phyloP scores from a whole-genome alignment of 2,797 vertebrate genomes.

The Myotis vivesi region DNA sequence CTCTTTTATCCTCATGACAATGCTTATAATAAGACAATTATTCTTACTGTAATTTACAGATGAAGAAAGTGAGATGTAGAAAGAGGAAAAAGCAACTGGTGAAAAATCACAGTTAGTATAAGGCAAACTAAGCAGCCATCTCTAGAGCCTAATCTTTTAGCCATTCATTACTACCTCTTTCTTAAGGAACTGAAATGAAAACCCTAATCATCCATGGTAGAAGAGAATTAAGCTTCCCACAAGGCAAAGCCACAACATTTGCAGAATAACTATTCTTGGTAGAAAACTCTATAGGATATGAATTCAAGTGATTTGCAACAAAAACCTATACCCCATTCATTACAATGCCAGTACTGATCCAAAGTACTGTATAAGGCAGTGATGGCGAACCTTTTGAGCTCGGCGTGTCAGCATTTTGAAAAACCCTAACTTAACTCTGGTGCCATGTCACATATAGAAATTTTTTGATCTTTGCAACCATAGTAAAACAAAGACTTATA shows the following conservation, averaged over 20 bases:
- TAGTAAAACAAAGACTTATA: too few species aligned
- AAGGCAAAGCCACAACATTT: neutral
- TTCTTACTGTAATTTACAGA: neutral
- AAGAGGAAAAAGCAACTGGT: neutral
- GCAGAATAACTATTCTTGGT: neutral
- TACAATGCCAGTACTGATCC: neutral
- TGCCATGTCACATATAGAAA: too few species aligned
- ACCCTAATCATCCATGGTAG: neutral
- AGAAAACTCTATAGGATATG: slow-evolving; percentile 16
- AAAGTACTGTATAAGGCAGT: neutral
- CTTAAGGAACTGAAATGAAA: slow-evolving; percentile 38
- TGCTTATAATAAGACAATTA: slow-evolving; percentile 35
- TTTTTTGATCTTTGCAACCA: too few species aligned
- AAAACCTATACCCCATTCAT: neutral
- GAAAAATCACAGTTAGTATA: neutral
- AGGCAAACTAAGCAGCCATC: neutral
- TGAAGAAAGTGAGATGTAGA: slow-evolving; percentile 6
- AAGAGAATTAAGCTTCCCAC: slow-evolving; percentile 19
- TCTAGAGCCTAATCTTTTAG: neutral
- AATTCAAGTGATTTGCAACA: slow-evolving; percentile 28
- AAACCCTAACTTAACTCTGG: too few species aligned
- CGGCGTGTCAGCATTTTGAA: too few species aligned
- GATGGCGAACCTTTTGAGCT: too few species aligned
- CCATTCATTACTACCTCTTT: neutral
- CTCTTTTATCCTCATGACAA: slow-evolving; percentile 6